Conservation (phyloP, 2,888 invertebrate species). For the Julus scanicus region DNA sequence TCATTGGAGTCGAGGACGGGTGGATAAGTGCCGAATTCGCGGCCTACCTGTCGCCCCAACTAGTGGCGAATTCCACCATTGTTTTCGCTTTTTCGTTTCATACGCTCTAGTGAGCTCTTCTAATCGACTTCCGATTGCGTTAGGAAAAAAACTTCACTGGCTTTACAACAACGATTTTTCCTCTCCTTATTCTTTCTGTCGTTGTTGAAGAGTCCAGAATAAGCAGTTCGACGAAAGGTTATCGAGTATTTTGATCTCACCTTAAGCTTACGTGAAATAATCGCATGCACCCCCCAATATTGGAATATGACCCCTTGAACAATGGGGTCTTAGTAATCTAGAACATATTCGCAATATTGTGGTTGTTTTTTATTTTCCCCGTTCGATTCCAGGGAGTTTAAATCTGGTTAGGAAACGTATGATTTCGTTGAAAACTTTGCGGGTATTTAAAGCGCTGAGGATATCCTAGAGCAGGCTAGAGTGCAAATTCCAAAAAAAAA, state of each 20-base stretch:
- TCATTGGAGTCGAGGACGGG: neutral
- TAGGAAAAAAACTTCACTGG: neutral
- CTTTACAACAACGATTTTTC: neutral
- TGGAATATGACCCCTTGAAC: constrained; percentile 6
- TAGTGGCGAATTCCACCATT: constrained; percentile 20
- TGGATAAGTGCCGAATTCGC: neutral
- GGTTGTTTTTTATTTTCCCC: neutral
- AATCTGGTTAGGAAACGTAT: neutral
- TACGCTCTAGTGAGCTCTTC: constrained; percentile 1
- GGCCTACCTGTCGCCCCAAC: constrained; percentile 34
- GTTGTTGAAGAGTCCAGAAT: neutral
- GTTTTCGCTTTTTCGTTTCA: constrained; percentile 12
- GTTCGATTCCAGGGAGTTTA: neutral
- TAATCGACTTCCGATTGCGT: neutral
- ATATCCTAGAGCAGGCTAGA: neutral
- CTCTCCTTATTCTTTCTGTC: neutral
- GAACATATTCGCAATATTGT: neutral
- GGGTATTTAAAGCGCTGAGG: neutral
- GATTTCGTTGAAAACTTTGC: neutral
- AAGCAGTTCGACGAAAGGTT: neutral
- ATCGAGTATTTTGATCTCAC: neutral
- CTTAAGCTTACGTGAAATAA: constrained; percentile 32
- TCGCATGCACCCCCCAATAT: constrained; percentile 7
- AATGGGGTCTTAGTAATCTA: neutral
- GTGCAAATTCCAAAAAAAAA: constrained; percentile 27